These are phyloP conservation scores for Phoeniculus purpureus DNA, from an alignment of 2,797 vertebrate species.

Conservation along the genomic window DNA sequence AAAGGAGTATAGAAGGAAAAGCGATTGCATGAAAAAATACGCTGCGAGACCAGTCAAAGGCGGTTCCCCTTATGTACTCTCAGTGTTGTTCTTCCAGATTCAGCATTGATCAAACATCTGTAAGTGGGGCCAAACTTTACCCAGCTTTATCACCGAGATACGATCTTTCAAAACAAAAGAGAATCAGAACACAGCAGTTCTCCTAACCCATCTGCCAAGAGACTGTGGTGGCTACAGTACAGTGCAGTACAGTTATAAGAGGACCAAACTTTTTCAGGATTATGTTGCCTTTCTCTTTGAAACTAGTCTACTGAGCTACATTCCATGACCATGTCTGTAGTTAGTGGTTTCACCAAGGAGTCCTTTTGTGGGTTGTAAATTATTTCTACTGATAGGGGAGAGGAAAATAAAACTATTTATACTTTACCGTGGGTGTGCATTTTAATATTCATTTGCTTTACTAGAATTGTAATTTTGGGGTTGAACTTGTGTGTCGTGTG, in stretches of 20 bases:
- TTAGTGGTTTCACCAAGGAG: conserved; percentile 77
- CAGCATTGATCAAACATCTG: conserved; percentile 52
- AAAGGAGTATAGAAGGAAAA: conserved; percentile 60
- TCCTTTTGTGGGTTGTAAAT: conserved; percentile 80
- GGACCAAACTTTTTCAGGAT: conserved; percentile 86
- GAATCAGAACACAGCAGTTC: conserved; percentile 5
- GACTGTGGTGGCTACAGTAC: conserved; percentile 76
- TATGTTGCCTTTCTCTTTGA: conserved; percentile 83
- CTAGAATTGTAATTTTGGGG: conserved; percentile 73
- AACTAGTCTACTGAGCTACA: conserved; percentile 82
- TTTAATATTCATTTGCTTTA: conserved; percentile 80
- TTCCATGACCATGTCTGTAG: conserved; percentile 81
- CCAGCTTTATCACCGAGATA: conserved; percentile 57
- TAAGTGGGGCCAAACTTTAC: conserved; percentile 68
- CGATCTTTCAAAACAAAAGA: conserved; percentile 48
- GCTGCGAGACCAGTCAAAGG: conserved; percentile 34
- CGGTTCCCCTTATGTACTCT: conserved; percentile 36
- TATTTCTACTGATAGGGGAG: conserved; percentile 78
- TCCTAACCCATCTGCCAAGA: conserved; percentile 61
- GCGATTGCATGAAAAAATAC: conserved; percentile 59
- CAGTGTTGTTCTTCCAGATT: conserved; percentile 64
- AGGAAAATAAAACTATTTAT: conserved; percentile 71
- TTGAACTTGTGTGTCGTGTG: conserved; percentile 72
- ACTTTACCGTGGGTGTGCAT: conserved; percentile 79
- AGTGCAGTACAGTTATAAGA: conserved; percentile 73